These are phyloP conservation scores for Myiagra hebetior DNA, from an alignment of 2,113 vertebrate species.

Conservation along the genomic window DNA sequence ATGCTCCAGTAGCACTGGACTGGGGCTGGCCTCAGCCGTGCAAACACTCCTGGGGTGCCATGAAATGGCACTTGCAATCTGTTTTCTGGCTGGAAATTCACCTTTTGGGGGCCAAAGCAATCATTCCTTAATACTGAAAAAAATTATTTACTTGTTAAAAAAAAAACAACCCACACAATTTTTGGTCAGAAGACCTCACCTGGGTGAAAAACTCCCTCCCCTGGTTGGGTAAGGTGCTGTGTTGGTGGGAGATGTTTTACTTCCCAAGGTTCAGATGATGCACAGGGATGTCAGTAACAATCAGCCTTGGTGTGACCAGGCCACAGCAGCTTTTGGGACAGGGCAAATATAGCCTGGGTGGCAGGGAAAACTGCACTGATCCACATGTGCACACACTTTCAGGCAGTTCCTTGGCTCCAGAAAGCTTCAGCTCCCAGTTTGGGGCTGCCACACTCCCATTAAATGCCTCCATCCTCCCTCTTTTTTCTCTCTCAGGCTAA, in stretches of 20 bases:
- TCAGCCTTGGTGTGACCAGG: neutral
- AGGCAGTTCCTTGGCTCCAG: neutral
- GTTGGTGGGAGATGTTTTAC: neutral
- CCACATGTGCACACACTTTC: fast-evolving
- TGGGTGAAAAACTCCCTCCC: neutral
- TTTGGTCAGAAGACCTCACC: neutral
- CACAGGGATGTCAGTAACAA: fast-evolving
- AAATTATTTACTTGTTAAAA: neutral
- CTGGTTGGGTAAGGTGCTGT: neutral
- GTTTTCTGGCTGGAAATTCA: neutral
- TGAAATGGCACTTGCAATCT: neutral
- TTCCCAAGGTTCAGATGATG: neutral
- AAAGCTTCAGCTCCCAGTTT: neutral
- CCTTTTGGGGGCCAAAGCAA: neutral
- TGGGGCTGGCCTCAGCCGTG: neutral
- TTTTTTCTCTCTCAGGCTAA: neutral
- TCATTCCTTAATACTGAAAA: neutral
- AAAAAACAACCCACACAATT: fast-evolving
- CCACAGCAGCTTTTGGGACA: neutral
- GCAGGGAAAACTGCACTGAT: neutral
- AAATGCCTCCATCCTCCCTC: neutral
- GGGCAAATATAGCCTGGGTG: neutral
- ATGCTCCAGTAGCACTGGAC: neutral
- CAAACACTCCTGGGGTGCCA: neutral
- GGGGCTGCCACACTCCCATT: neutral